A percentile compares a stretch with the other conserved stretches of the same genome.
These are phyloP conservation scores for Melangyna quadrimaculata DNA, from an alignment of 2,888 invertebrate genomes.

Conservation along the genomic window DNA sequence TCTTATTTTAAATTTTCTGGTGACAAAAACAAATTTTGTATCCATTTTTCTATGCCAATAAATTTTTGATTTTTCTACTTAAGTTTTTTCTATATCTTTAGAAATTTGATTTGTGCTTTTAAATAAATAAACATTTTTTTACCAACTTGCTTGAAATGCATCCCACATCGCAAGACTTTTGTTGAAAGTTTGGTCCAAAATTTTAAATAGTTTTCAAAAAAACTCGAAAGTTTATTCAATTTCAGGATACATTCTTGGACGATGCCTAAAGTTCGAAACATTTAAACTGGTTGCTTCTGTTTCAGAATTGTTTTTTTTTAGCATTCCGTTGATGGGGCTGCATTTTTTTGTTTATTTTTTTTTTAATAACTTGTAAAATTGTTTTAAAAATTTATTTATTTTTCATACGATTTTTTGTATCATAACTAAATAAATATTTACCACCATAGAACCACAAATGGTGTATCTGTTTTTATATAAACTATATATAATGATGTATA, in stretches of 20 bases:
- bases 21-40: slow-evolving; percentile 15
- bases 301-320: background rate
- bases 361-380: background rate
- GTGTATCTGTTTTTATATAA: slow-evolving; percentile 21
- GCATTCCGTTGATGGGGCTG: background rate
- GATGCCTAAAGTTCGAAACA: background rate
- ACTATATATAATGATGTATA: slow-evolving; percentile 36
- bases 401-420: slow-evolving; percentile 8
- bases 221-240: background rate
- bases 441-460: background rate
- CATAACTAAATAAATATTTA: slow-evolving; percentile 15
- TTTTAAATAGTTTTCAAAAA: background rate
- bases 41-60: slow-evolving; percentile 27
- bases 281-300: background rate
- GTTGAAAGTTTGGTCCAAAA: background rate
- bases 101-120: background rate
- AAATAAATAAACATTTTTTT: background rate
- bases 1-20: slow-evolving; percentile 3
- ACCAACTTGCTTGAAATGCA: background rate
- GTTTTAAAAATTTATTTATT: background rate
- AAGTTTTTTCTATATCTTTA: background rate
- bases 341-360: background rate
- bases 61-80: background rate
- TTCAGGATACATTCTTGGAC: background rate
- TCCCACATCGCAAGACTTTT: background rate